Evolutionary conservation across 2,113 vertebrate genomes (phyloP).

Genomic region (Hypanus sabinus): DNA sequence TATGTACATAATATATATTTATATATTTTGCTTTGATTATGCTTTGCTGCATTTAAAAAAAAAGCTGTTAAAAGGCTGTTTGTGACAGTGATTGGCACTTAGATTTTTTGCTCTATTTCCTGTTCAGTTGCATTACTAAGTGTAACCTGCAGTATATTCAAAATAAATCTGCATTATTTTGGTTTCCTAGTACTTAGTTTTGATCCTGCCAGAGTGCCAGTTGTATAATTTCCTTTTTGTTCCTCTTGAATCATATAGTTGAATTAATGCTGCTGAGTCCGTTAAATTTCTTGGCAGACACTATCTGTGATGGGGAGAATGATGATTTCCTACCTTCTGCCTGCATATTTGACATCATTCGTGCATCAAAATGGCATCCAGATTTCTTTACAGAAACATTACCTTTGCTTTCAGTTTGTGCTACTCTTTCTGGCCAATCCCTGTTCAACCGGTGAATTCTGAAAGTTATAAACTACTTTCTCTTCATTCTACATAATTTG

Average conservation of each 20-base stretch:
- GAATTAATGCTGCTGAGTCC: not conserved
- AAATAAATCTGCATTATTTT: slow-evolving; percentile 57
- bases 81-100: slow-evolving; percentile 95
- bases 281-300: not conserved
- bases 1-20: slow-evolving; percentile 96
- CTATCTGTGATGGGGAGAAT: not conserved
- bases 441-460: not conserved
- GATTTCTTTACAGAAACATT: not conserved
- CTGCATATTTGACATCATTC: not conserved
- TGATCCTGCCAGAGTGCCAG: not conserved
- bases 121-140: slow-evolving; percentile 83
- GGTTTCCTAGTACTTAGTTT: slow-evolving; percentile 37
- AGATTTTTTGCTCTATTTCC: slow-evolving; percentile 73
- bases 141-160: slow-evolving; percentile 99
- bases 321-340: not conserved
- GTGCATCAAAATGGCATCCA: not conserved
- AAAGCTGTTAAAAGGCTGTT: slow-evolving; percentile 80
- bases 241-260: not conserved
- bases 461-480: not conserved
- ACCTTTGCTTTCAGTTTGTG: not conserved
- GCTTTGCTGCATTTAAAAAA: slow-evolving; percentile 61
- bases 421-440: not conserved
- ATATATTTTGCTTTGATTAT: slow-evolving; percentile 85
- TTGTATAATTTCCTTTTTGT: slow-evolving; percentile 19
- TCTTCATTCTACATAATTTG: not conserved